Evolutionary conservation across 2,797 vertebrate species (phyloP), one percentile per base, ranked within the genome.

Genomic region (Falco peregrinus): DNA sequence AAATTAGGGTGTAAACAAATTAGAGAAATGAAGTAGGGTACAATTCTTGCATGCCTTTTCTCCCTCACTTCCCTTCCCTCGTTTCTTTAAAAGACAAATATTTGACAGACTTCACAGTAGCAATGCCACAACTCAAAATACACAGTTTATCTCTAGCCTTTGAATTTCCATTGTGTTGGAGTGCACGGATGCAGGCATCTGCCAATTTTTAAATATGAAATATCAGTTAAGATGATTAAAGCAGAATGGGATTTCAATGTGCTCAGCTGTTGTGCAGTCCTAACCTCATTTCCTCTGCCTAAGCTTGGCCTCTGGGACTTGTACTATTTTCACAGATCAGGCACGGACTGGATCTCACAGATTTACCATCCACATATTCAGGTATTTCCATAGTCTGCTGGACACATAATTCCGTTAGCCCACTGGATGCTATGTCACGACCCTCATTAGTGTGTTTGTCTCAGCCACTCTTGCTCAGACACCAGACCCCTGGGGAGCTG

Each of bases 351-450:
- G 43, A 43, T 67, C 60, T 16, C 2, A 1, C 33, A 59, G 25
- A 78, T 13, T 65, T 47, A 25, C 41, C 43, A 12, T 59, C 12
- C 0, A 0, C 1, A 0, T 65, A 31, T 37, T 73, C 35, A 70
- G 47, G 11, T 4, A 41, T 41, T 41, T 41, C 41, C 41, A 41
- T 41, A 13, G 41, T 41, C 41, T 41, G 41, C 41, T 41, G 41
- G 41, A 41, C 41, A 41, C 15, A 13, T 41, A 41, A 13, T 41
- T 41, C 41, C 41, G 15, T 84, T 37, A 75, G 13, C 59, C 33
- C 16, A 7, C 2, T 2, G 33, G 56, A 41, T 1, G 2, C 37
- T 56, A 3, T 2, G 24, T 69, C 61, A 35, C 0, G 0, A 13
- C 28, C 9, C 43, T 19, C 0, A 0, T 33, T 48, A 17, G 22